phyloP scores from a whole-genome alignment of 30 jellyfish, hydroid and myxozoan species.

The Aurelia coerulea region DNA sequence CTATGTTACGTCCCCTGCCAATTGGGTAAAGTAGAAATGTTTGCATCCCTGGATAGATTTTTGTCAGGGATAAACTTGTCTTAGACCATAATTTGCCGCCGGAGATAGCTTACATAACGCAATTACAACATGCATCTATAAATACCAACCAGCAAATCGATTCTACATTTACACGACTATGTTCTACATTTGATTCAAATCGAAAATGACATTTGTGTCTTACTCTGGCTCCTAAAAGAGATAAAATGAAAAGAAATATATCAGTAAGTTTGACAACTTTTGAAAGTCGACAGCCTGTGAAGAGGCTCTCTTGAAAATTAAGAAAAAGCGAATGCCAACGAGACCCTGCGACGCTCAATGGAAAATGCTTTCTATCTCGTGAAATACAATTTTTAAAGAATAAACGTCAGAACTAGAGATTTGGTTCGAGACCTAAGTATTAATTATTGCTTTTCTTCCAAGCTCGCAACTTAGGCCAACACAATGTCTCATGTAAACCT shows the following conservation, averaged over 20 bases:
- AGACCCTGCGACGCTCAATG: too few species aligned
- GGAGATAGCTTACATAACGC: neutral
- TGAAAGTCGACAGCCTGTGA: neutral
- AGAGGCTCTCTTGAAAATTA: neutral
- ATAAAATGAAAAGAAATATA: neutral
- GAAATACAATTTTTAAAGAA: too few species aligned
- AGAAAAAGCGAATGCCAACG: too few species aligned
- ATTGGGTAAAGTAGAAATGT: neutral
- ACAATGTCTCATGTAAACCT: too few species aligned
- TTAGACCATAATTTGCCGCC: neutral
- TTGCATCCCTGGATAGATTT: neutral
- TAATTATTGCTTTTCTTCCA: too few species aligned
- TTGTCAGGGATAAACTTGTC: neutral
- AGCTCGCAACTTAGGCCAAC: too few species aligned
- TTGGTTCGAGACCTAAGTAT: too few species aligned
- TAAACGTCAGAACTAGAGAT: too few species aligned
- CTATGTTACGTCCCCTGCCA: too few species aligned
- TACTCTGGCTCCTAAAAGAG: conserved; percentile 28
- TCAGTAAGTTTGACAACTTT: neutral
- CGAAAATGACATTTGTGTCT: conserved; percentile 46
- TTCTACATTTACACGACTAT: neutral
- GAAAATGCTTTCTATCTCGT: too few species aligned
- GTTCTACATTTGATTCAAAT: conserved; percentile 6
- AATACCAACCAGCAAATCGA: neutral
- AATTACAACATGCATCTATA: neutral